Evolutionary conservation across 2,888 invertebrate species (phyloP).

Genomic region (Leucania comma): DNA sequence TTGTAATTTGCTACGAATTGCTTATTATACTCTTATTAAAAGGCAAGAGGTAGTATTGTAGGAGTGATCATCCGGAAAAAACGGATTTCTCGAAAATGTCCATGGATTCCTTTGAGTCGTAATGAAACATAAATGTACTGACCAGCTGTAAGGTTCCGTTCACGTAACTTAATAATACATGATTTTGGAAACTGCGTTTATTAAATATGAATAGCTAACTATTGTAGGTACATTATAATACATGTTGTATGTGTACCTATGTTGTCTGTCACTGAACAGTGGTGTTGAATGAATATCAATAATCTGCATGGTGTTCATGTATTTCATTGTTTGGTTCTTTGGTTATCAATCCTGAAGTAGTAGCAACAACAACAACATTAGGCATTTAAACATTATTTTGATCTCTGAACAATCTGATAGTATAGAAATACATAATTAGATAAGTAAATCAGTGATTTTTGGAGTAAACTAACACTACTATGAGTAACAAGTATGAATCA

Average conservation of each 20-base stretch:
- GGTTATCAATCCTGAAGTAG: conserved; percentile 1
- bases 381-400: conserved; percentile 3
- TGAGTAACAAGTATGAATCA: conserved; percentile 41
- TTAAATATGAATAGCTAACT: conserved; percentile 12
- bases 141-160: conserved; percentile 49
- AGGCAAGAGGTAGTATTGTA: conserved; percentile 13
- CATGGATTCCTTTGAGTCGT: conserved; percentile 46
- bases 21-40: conserved; percentile 31
- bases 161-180: conserved; percentile 47
- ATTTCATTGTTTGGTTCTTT: conserved; percentile 22
- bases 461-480: conserved; percentile 1
- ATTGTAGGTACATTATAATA: neutral
- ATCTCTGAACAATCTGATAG: conserved; percentile 5
- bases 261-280: conserved; percentile 6
- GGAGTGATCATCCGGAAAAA: conserved; percentile 29
- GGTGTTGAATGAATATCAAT: conserved; percentile 24
- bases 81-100: conserved; percentile 37
- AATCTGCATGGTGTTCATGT: conserved; percentile 16
- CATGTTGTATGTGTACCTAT: conserved; percentile 12
- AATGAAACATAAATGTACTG: conserved; percentile 37
- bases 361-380: conserved; percentile 17
- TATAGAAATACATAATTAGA: neutral
- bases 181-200: conserved; percentile 31
- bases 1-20: conserved; percentile 59
- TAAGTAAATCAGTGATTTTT: conserved; percentile 4